These are phyloP conservation scores for Tineola bisselliella DNA, from an alignment of 2,888 invertebrate species.

Conservation along the genomic window DNA sequence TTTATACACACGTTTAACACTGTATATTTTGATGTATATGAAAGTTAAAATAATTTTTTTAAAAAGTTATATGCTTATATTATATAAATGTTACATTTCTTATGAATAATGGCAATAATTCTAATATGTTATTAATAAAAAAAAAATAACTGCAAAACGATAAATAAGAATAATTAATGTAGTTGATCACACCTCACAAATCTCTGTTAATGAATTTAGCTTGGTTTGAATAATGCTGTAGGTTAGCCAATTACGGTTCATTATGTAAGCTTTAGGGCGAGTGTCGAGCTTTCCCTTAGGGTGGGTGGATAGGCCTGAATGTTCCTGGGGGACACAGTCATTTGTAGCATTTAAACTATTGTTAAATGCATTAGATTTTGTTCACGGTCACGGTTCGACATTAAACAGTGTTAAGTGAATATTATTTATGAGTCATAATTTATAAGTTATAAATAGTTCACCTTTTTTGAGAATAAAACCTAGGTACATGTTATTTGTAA, in stretches of 20 bases:
- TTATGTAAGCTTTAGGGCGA: slow-evolving; percentile 26
- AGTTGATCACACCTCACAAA: slow-evolving; percentile 28
- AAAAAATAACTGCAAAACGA: background rate
- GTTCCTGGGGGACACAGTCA: slow-evolving; percentile 31
- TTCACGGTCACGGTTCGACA: slow-evolving; percentile 27
- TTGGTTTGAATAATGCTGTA: slow-evolving; percentile 40
- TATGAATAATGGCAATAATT: no score
- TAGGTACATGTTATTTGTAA: no score
- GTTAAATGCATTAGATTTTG: slow-evolving; percentile 33
- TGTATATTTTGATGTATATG: no score
- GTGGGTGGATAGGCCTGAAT: slow-evolving; percentile 26
- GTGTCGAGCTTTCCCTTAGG: slow-evolving; percentile 21
- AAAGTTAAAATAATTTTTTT: no score
- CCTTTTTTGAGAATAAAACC: no score
- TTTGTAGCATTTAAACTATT: slow-evolving; percentile 33
- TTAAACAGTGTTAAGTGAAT: slow-evolving; percentile 6
- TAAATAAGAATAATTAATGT: slow-evolving; percentile 6
- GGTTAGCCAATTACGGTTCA: slow-evolving; percentile 39
- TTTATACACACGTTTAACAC: no score
- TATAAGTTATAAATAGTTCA: no score
- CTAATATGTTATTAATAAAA: background rate
- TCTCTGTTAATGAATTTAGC: slow-evolving; percentile 39
- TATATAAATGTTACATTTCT: no score
- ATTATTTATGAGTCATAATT: slow-evolving; percentile 11
- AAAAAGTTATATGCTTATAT: no score